Evolutionary conservation across 35 echinoderm and acorn worm genomes (phyloP).

Genomic region (Apostichopus japonicus): DNA sequence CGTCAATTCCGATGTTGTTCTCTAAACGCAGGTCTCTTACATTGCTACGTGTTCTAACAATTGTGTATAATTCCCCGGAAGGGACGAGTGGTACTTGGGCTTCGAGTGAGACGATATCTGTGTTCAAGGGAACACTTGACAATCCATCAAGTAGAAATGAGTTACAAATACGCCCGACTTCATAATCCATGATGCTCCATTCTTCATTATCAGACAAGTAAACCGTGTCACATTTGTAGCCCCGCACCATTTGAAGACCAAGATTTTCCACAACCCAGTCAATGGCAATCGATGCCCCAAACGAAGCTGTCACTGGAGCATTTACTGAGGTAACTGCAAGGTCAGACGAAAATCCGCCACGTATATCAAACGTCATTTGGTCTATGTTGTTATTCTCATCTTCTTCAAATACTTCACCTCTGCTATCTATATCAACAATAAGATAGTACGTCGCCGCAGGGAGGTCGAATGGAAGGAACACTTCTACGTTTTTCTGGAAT

Average conservation of each 20-base stretch:
- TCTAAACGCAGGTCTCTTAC: slow-evolving; percentile 52
- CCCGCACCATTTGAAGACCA: slow-evolving; percentile 33
- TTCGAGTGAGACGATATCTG: neutral
- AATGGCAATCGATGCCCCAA: slow-evolving; percentile 18
- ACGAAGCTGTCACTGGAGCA: neutral
- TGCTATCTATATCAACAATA: slow-evolving; percentile 49
- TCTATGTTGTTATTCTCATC: slow-evolving; percentile 54
- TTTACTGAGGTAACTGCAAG: slow-evolving; percentile 46
- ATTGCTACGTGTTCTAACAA: slow-evolving; percentile 69
- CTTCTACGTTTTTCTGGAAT: neutral
- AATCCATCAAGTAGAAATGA: slow-evolving; percentile 13
- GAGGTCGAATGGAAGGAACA: slow-evolving; percentile 64
- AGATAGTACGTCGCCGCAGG: slow-evolving; percentile 58
- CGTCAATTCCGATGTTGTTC: slow-evolving; percentile 60
- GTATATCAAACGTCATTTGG: slow-evolving; percentile 2
- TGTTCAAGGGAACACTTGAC: neutral
- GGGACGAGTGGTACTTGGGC: slow-evolving; percentile 41
- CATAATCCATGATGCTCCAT: slow-evolving; percentile 60
- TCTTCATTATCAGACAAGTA: slow-evolving; percentile 60
- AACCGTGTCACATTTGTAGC: slow-evolving; percentile 67
- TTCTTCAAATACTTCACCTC: slow-evolving; percentile 58
- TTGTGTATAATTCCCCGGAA: slow-evolving; percentile 32
- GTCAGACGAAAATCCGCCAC: slow-evolving; percentile 35
- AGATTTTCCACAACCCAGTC: slow-evolving; percentile 61
- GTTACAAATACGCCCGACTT: slow-evolving; percentile 44